These are phyloP conservation scores for Tachina fera DNA, from an alignment of 2,888 invertebrate species.

Conservation along the genomic window DNA sequence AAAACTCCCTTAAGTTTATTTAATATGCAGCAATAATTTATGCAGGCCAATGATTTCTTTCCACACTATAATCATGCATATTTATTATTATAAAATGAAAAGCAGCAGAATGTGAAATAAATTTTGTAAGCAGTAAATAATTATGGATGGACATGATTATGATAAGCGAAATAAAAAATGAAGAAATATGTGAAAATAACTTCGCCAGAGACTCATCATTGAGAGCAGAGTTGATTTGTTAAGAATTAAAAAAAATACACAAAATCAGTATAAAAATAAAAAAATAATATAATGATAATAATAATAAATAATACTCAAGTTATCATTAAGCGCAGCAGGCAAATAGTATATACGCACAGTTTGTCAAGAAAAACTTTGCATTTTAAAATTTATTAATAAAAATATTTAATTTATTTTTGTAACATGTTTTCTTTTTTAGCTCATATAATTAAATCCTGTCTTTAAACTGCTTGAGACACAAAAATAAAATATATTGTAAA, in stretches of 20 bases:
- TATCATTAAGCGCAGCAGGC: slow-evolving; percentile 24
- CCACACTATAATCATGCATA: not conserved
- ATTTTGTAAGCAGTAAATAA: slow-evolving; percentile 34
- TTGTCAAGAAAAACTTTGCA: too few relatives aligned
- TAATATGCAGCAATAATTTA: slow-evolving; percentile 16
- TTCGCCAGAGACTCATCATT: not conserved
- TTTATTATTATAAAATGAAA: not conserved
- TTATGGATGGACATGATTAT: slow-evolving; percentile 34
- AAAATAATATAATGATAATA: not conserved
- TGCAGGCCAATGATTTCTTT: slow-evolving; percentile 9
- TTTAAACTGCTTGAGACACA: too few relatives aligned
- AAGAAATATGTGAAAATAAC: slow-evolving; percentile 2
- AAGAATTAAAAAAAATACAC: not conserved
- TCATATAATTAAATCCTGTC: too few relatives aligned
- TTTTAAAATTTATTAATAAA: too few relatives aligned
- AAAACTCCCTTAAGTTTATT: not conserved
- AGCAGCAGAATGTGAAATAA: slow-evolving; percentile 21
- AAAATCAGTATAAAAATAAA: not conserved
- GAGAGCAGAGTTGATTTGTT: not conserved
- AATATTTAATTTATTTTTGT: too few relatives aligned
- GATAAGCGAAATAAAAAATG: slow-evolving; percentile 9
- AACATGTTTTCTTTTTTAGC: too few relatives aligned
- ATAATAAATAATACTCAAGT: not conserved
- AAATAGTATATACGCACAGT: not conserved
- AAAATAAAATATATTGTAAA: too few relatives aligned